Evolutionary conservation across 30 jellyfish, hydroid and myxozoan genomes (phyloP).

Genomic region (Clytia hemisphaerica): DNA sequence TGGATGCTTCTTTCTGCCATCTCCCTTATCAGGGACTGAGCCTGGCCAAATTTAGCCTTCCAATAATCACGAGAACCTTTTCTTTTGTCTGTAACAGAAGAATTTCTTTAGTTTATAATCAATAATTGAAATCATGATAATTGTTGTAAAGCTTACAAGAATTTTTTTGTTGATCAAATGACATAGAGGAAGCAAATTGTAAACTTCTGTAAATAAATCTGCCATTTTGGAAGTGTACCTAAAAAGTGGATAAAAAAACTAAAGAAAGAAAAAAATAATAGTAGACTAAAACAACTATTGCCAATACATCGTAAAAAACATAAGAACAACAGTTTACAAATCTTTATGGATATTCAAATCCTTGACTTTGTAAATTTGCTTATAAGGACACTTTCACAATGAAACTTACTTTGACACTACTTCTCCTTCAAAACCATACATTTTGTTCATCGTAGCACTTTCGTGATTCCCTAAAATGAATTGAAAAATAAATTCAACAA

Average conservation of each 20-base stretch:
- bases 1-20: too few species aligned
- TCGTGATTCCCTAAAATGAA: conserved; percentile 86
- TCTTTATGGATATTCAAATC: neutral
- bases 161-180: conserved; percentile 71
- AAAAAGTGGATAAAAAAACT: neutral
- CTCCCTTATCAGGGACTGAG: too few species aligned
- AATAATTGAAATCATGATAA: neutral
- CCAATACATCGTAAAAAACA: neutral
- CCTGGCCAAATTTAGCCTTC: too few species aligned
- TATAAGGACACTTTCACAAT: neutral
- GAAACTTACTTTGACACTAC: conserved; percentile 82
- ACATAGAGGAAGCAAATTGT: conserved; percentile 83
- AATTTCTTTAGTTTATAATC: too few species aligned
- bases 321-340: neutral
- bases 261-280: too few species aligned
- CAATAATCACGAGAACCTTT: too few species aligned
- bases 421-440: conserved; percentile 98
- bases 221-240: conserved; percentile 86
- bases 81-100: too few species aligned
- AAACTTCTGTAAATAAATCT: conserved; percentile 91
- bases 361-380: neutral
- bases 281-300: too few species aligned
- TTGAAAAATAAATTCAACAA: too few species aligned
- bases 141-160: conserved; percentile 54
- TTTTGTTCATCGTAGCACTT: conserved; percentile 89